Base-by-base conservation (phyloP, 2,113 vertebrate species). In the Chaetura pelagica region DNA sequence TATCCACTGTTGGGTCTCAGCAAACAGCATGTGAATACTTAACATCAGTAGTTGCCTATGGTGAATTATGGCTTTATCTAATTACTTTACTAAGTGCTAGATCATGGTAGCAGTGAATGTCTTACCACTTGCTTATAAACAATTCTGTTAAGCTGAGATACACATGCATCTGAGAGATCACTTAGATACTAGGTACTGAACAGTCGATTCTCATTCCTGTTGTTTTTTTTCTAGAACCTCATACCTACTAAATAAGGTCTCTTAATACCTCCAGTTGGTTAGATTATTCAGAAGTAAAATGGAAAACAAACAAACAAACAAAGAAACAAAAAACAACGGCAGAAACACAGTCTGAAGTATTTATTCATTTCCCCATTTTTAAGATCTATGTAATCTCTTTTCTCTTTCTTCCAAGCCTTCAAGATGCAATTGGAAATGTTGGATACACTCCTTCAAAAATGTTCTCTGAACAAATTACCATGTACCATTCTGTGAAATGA, bases 371-470 rank as follows among this genome's bases (percentile, higher is more conserved):
- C 26, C 29, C 44, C 18, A 40, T 85, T 93, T 95, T 94, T 40
- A 91, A 96, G 79, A 90, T 66, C 23, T 84, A 91, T 80, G 61
- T 84, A 52, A 74, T 93, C 38, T n/a, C 17, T 35, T 46, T 8
- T 69, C 46, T 83, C 42, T 86, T 64, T 74, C 59, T 77, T 57
- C 11, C 63, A 74, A 83, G 52, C 6, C 40, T 87, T 83, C 52
- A 90, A 77, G 82, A 72, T 23, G 32, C 74, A 93, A 94, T 72
- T 95, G 87, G 75, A 95, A 89, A 89, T 90, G 75, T 83, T 91
- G 67, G 76, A 83, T 48, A 91, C 3, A 32, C 16, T 92, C 29
- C 51, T 96, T 90, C 59, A 93, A 49, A 95, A 83, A 71, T n/a
- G 23, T 83, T 84, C 90, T 93, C 82, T 80, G 87, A 89, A 80